Conservation (phyloP, 2,888 invertebrate genomes). For the Apodemia mormo region DNA sequence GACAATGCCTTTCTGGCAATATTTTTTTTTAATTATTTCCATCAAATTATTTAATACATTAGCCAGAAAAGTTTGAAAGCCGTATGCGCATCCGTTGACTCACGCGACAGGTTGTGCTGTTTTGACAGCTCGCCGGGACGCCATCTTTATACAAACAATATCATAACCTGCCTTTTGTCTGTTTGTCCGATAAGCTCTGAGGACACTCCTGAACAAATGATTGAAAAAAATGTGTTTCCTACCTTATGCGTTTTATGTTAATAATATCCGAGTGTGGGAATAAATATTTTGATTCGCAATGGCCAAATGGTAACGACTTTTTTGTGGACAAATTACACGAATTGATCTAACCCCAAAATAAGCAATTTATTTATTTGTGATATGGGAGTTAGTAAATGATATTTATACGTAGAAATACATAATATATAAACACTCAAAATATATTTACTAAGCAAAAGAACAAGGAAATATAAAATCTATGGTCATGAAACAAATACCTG, state of each 20-base stretch:
- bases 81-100: constrained; percentile 46
- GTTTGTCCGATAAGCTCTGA: neutral
- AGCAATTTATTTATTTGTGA: no score
- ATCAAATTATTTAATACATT: neutral
- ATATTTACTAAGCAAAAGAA: no score
- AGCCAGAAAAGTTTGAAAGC: constrained; percentile 45
- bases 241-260: neutral
- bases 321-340: no score
- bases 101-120: constrained; percentile 62
- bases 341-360: no score
- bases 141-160: constrained; percentile 42
- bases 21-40: no score
- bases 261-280: neutral
- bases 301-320: no score
- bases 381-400: no score
- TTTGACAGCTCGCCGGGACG: constrained; percentile 69
- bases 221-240: constrained; percentile 30
- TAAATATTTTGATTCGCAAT: neutral
- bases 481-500: no score
- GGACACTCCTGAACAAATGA: constrained; percentile 20
- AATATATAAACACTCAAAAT: no score
- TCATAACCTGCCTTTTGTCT: constrained; percentile 16
- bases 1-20: no score
- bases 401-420: no score
- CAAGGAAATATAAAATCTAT: no score